Conservation (phyloP, 2,797 vertebrate genomes). For the Tenualosa thibaudeaui region DNA sequence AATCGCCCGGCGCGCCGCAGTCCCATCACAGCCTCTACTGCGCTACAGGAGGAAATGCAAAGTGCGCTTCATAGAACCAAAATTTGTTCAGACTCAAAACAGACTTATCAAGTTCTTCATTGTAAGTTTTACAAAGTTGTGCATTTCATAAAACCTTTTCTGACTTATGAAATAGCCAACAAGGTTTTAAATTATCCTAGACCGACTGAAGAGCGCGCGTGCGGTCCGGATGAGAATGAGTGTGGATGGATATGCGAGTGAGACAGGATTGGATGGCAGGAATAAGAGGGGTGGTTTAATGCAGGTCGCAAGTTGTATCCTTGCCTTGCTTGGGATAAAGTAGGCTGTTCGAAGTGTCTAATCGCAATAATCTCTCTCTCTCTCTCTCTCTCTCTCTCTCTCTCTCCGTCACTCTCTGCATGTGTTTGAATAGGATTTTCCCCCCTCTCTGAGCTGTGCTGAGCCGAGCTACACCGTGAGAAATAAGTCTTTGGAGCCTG, state of each 20-base stretch:
- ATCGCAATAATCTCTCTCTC: slow-evolving; percentile 14
- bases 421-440: background rate
- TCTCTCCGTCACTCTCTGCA: background rate
- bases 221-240: slow-evolving; percentile 4
- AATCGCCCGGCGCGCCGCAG: slow-evolving; percentile 39
- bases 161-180: background rate
- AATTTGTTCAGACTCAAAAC: background rate
- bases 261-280: slow-evolving; percentile 36
- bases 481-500: background rate
- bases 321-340: background rate
- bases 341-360: background rate
- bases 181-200: background rate
- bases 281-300: slow-evolving; percentile 37
- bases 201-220: background rate
- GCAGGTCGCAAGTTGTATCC: background rate
- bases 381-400: slow-evolving; percentile 8
- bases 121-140: background rate
- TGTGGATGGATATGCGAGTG: background rate
- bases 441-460: background rate
- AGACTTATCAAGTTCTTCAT: background rate
- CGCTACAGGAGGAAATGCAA: background rate
- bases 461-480: background rate
- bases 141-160: background rate
- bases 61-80: background rate
- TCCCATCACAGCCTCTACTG: slow-evolving; percentile 58